Base-by-base conservation (phyloP, 1,140 invertebrate species). In the Acromyrmex charruanus region DNA sequence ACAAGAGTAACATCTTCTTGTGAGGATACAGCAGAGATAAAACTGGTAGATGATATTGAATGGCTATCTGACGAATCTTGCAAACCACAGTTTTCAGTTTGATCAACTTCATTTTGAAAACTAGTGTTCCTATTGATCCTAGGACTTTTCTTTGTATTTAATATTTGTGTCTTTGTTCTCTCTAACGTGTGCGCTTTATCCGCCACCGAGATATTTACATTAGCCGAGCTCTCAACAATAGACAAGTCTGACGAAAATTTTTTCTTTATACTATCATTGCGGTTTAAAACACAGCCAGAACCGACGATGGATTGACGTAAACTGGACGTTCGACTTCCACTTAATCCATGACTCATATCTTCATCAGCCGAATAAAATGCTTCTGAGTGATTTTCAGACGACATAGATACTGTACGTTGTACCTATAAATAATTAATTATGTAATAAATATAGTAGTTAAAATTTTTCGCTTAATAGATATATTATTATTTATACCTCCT, bases 1-100 rank as follows among this genome's bases (percentile, higher is more conserved):
- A 99, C 98, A 74, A 99, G 94, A 2, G 98, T 98, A 92, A 98
- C 97, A 92, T 99, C 98, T 95, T 99, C 98, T 93, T 99, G 98
- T n/a, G 98, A 99, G 0, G 98, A 98, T 80, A 98, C 96, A 3
- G 98, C 98, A 0, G 98, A 99, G 75, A 98, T 98, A 91, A 99
- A 99, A 0, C 98, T 99, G 3, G 97, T 98, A 18, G 97, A 98
- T 5, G 98, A 98, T 2, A 98, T 96, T 1, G 97, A 98, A 86
- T 96, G 96, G 55, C 96, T 97, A 90, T 97, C 97, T 0, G 96
- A 96, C 0, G 96, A 96, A 89, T 96, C 96, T 6, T 93, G 91
- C 21, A 95, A 77, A 9, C 90, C 86, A 12, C 92, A 81, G 63
- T 94, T 94, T 14, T 91, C 92, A 14, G 77, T 90, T 6, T 88